Evolutionary conservation across 2,797 vertebrate genomes (phyloP).

Genomic region (Synaphobranchus kaupii): DNA sequence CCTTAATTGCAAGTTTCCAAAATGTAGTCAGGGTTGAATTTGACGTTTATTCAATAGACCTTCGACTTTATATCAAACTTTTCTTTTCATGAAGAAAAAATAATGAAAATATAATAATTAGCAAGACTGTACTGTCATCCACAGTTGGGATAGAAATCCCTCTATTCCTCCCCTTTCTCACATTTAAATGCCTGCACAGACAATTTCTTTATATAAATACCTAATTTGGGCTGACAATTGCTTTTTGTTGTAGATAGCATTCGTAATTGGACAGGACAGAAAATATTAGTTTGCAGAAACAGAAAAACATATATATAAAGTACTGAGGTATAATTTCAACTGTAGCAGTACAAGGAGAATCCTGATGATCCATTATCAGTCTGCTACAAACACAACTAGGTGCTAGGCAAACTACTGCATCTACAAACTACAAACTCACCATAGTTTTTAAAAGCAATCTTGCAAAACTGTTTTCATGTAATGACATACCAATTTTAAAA

Average conservation of each 20-base stretch:
- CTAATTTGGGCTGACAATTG: neutral
- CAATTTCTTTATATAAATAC: neutral
- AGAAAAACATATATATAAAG: neutral
- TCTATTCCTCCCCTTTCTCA: neutral
- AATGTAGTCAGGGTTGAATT: neutral
- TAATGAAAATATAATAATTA: neutral
- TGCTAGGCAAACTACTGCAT: neutral
- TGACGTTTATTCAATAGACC: neutral
- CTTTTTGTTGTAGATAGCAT: neutral
- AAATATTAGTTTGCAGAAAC: neutral
- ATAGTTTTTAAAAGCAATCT: neutral
- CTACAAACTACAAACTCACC: neutral
- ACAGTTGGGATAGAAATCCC: neutral
- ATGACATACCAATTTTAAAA: neutral
- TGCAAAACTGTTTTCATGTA: neutral
- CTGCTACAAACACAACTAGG: neutral
- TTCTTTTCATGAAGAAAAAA: neutral
- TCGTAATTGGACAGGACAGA: neutral
- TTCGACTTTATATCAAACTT: neutral
- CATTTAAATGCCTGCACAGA: neutral
- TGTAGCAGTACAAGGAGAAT: neutral
- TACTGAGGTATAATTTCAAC: neutral
- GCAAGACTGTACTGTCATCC: neutral
- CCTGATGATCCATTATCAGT: neutral
- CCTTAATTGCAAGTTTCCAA: neutral